phyloP scores from a whole-genome alignment of 2,113 vertebrate species.

The Orycteropus afer region DNA sequence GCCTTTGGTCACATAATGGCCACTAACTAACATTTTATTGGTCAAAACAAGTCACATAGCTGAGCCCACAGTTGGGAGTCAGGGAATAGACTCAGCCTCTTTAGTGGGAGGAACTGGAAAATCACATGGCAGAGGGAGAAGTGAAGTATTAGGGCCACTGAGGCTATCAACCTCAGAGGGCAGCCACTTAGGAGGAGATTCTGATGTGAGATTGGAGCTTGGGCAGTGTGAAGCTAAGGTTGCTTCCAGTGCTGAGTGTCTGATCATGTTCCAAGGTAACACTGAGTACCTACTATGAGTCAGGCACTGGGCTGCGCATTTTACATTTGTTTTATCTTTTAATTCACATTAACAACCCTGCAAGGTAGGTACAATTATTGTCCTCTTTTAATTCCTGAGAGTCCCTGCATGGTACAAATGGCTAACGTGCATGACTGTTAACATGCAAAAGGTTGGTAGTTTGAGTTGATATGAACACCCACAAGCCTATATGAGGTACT shows the following conservation, averaged over 20 bases:
- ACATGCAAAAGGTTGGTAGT: no score
- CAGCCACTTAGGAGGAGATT: background rate
- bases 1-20: background rate
- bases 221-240: background rate
- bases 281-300: rapidly evolving
- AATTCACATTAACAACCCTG: background rate
- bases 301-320: background rate
- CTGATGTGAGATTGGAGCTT: background rate
- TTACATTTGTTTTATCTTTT: background rate
- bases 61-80: background rate
- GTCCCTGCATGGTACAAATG: no score
- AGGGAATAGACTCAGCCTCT: background rate
- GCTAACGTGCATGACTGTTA: background rate
- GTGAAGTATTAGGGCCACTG: background rate
- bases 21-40: background rate
- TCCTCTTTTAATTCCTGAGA: background rate
- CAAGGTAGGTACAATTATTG: background rate
- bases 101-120: background rate
- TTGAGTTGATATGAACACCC: background rate
- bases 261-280: background rate
- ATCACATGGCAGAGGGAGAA: background rate
- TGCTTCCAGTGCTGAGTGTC: background rate
- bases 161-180: background rate
- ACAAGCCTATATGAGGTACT: background rate
- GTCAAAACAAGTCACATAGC: background rate